Evolutionary conservation across 2,797 vertebrate genomes (phyloP), one percentile per base, ranked within the genome.

Genomic region (Crocodylus rhombifer): DNA sequence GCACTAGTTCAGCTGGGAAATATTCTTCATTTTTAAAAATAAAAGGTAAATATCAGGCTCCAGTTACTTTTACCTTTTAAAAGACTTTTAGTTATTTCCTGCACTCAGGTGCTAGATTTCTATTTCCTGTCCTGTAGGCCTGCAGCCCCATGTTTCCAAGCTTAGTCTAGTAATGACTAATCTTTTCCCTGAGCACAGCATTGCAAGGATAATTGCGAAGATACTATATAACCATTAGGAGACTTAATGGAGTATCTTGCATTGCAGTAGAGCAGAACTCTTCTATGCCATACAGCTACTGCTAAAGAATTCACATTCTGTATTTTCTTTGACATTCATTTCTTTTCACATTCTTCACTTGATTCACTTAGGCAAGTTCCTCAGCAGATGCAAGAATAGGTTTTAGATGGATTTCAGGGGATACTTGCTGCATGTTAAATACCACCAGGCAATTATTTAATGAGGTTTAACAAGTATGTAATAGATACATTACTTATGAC

Each of bases 371-470:
- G 26, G 77, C 16, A 0, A 93, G 58, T 30, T 97, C 95, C 95
- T 95, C 92, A 97, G 96, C 83, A 97, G 94, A 97, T 89, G 95
- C 94, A 84, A 91, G 91, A 96, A 96, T 93, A 93, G 87, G 77
- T 93, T 95, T 81, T 4, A 92, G 87, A 77, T 86, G 91, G 76
- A 94, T 96, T 97, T 95, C 90, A 91, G 86, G 64, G 77, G 91
- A 87, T 95, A 79, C 18, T 69, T 95, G 93, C 88, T 95, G 81
- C 94, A 94, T 96, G 93, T 96, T 96, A 97, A 97, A 97, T 97
- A 97, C 95, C 96, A 97, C 91, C 92, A 96, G 79, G 92, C 96
- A 96, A 96, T 95, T 97, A 96, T 97, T 96, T 95, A 92, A 97
- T 94, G 93, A 97, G 78, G 86, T 96, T 94, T 95, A 93, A 97